These are phyloP conservation scores for Holacanthella duospinosa DNA, from an alignment of 2,888 invertebrate genomes.

Conservation along the genomic window DNA sequence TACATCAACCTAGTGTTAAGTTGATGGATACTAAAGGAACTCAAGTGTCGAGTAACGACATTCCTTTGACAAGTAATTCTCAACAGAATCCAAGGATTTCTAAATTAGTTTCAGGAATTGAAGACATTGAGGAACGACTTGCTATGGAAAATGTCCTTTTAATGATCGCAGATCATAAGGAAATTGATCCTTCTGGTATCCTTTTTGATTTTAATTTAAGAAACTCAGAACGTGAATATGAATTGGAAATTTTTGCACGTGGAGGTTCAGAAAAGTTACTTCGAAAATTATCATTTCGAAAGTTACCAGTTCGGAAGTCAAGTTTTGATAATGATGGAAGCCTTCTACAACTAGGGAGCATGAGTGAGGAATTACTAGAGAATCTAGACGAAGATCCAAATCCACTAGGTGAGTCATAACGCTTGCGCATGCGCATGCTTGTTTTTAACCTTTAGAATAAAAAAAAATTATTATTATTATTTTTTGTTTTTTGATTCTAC, in stretches of 20 bases:
- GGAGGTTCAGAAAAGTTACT: background rate
- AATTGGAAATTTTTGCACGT: background rate
- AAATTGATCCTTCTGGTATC: background rate
- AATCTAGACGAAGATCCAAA: too few species aligned
- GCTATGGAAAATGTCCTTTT: background rate
- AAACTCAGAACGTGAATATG: background rate
- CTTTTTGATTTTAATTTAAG: background rate
- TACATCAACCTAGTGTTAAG: too few species aligned
- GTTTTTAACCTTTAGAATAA: background rate
- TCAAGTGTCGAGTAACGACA: too few species aligned
- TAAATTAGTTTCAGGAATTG: background rate
- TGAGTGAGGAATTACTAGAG: too few species aligned
- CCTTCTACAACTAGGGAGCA: too few species aligned
- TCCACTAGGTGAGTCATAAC: too few species aligned
- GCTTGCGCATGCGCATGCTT: background rate
- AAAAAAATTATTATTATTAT: background rate
- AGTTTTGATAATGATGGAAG: too few species aligned
- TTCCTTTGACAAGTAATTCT: too few species aligned
- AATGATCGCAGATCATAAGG: background rate
- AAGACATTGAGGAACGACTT: background rate
- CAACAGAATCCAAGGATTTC: too few species aligned
- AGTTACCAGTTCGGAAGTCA: too few species aligned
- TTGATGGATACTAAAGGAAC: too few species aligned
- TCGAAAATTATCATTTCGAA: background rate
- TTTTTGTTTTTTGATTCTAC: too few species aligned